phyloP scores from a whole-genome alignment of 2,888 invertebrate genomes.

The Dexiosoma caninum region DNA sequence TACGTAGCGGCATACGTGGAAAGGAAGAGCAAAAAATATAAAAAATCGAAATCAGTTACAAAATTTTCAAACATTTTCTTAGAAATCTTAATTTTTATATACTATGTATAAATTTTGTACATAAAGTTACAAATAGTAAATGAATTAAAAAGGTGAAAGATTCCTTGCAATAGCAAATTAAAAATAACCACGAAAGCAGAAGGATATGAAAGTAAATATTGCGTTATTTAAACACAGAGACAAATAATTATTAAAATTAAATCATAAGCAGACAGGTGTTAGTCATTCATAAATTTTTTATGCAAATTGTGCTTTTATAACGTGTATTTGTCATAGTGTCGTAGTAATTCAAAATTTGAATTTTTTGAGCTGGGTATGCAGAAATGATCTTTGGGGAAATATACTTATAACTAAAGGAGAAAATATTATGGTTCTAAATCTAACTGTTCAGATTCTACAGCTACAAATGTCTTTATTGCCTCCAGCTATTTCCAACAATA shows the following conservation, averaged over 20 bases:
- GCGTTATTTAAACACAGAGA: not conserved
- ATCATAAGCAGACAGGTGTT: constrained; percentile 7
- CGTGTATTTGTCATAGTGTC: not conserved
- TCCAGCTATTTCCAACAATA: no score
- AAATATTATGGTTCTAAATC: no score
- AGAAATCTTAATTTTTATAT: constrained; percentile 11
- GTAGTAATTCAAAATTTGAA: no score
- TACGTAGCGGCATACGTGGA: constrained; percentile 32
- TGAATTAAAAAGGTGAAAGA: not conserved
- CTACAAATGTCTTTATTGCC: no score
- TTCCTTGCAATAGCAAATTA: not conserved
- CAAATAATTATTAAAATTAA: not conserved
- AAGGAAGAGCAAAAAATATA: constrained; percentile 54
- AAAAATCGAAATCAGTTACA: constrained; percentile 46
- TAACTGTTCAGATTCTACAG: no score
- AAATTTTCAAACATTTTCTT: constrained; percentile 23
- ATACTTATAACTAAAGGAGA: no score
- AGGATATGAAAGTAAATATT: not conserved
- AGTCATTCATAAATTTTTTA: constrained; percentile 20
- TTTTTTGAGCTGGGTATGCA: no score
- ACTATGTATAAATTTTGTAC: not conserved
- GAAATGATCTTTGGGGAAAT: no score
- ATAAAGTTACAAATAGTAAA: not conserved
- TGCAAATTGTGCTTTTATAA: not conserved
- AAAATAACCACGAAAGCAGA: not conserved